phyloP scores from a whole-genome alignment of 2,113 vertebrate genomes.

The Porphyrio hochstetteri region DNA sequence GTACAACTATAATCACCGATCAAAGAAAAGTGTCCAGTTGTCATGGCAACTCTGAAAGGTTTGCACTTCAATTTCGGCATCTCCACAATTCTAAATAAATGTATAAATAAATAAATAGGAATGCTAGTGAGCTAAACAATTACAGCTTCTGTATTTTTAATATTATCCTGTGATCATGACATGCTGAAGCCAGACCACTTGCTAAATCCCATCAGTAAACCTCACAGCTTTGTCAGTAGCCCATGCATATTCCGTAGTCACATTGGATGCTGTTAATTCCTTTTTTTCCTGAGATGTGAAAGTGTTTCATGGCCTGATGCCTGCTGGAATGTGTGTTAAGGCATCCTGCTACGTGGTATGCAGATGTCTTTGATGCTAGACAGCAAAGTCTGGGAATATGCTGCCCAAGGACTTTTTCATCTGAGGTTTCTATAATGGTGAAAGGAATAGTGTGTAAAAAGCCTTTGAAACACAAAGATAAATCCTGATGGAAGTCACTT shows the following conservation, averaged over 20 bases:
- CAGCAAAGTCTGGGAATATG: not conserved
- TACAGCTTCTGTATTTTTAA: not conserved
- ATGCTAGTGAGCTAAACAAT: not conserved
- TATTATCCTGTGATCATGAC: not conserved
- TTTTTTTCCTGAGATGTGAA: not conserved
- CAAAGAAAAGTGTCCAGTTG: slow-evolving; percentile 41
- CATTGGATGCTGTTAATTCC: not conserved
- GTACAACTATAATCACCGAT: slow-evolving; percentile 29
- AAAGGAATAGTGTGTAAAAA: not conserved
- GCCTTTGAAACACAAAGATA: not conserved
- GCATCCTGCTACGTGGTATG: not conserved
- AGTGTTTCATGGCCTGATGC: not conserved
- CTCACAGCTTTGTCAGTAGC: not conserved
- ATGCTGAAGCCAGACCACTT: not conserved
- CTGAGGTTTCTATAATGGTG: not conserved
- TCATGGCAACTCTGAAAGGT: slow-evolving; percentile 38
- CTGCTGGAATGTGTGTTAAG: not conserved
- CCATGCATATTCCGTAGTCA: not conserved
- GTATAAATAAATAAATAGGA: not conserved
- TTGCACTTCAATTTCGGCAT: not conserved
- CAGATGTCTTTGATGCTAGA: not conserved
- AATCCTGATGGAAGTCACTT: not conserved
- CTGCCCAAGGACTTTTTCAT: not conserved
- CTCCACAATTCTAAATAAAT: not conserved
- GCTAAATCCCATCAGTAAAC: not conserved